Percentiles rank a stretch among this genome's conserved stretches.
Evolutionary conservation across 2,888 invertebrate genomes (phyloP).

Genomic region (Heliconius aoede): DNA sequence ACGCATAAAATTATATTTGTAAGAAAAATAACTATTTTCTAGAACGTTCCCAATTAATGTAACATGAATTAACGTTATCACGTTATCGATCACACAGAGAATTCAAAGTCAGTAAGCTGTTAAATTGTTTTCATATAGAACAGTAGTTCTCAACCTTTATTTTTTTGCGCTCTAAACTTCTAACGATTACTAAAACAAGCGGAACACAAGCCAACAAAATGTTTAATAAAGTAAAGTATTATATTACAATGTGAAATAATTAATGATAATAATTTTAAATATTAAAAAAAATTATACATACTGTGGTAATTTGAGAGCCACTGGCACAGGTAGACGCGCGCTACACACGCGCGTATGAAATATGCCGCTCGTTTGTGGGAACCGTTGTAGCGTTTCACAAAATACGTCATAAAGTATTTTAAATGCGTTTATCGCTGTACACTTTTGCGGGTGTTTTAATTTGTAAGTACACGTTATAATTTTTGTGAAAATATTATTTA

Average conservation of each 20-base stretch:
- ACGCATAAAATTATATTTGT: too few relatives aligned
- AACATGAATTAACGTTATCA: conserved; percentile 18
- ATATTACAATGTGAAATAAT: background rate
- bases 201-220: background rate
- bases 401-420: conserved; percentile 14
- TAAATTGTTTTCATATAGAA: conserved; percentile 22
- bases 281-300: background rate
- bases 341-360: conserved; percentile 7
- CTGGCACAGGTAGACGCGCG: background rate
- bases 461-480: background rate
- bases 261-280: background rate
- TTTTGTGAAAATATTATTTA: background rate
- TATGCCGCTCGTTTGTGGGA: conserved; percentile 19
- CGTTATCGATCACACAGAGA: conserved; percentile 10
- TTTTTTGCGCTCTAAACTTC: background rate
- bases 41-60: background rate
- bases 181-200: background rate
- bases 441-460: conserved; percentile 10
- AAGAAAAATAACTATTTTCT: too few relatives aligned
- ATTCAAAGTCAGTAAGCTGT: conserved; percentile 24
- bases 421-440: conserved; percentile 14
- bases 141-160: background rate
- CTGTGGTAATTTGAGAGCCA: background rate
- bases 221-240: too few relatives aligned
- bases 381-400: conserved; percentile 2